These are phyloP conservation scores for Drosophila grimshawi DNA, from an alignment of 1,140 invertebrate genomes.

Conservation along the genomic window DNA sequence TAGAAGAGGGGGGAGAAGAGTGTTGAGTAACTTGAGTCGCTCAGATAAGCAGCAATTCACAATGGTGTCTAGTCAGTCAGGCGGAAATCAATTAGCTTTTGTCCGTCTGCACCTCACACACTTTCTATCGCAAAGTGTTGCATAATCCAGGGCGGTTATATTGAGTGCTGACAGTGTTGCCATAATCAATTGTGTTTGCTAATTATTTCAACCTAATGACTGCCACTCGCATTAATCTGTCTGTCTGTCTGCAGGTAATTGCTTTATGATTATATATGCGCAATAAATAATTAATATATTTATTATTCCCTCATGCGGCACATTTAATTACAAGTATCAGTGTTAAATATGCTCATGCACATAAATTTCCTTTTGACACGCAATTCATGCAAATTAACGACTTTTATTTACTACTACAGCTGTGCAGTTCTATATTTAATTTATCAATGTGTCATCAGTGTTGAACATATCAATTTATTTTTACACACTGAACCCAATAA, in stretches of 20 bases:
- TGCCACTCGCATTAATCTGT: slow-evolving; percentile 16
- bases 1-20: background rate
- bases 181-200: slow-evolving; percentile 43
- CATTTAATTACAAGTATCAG: slow-evolving; percentile 46
- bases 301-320: background rate
- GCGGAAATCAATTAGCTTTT: slow-evolving; percentile 66
- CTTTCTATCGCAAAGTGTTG: slow-evolving; percentile 17
- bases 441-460: background rate
- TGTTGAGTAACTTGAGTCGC: background rate
- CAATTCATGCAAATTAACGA: background rate
- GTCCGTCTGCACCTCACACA: slow-evolving; percentile 5
- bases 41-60: slow-evolving; percentile 46
- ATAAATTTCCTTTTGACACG: background rate
- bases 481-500: too few relatives aligned
- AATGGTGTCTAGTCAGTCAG: slow-evolving; percentile 54
- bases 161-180: slow-evolving; percentile 31
- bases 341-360: slow-evolving; percentile 3
- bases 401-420: background rate
- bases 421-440: background rate
- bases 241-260: background rate
- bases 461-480: too few relatives aligned
- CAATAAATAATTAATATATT: background rate
- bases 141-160: slow-evolving; percentile 14
- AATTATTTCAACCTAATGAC: slow-evolving; percentile 36
- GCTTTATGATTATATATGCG: background rate